Percentiles rank a stretch among this genome's conserved stretches.
These are phyloP conservation scores for Scylla paramamosain DNA, from an alignment of 1,140 invertebrate species.

Conservation along the genomic window DNA sequence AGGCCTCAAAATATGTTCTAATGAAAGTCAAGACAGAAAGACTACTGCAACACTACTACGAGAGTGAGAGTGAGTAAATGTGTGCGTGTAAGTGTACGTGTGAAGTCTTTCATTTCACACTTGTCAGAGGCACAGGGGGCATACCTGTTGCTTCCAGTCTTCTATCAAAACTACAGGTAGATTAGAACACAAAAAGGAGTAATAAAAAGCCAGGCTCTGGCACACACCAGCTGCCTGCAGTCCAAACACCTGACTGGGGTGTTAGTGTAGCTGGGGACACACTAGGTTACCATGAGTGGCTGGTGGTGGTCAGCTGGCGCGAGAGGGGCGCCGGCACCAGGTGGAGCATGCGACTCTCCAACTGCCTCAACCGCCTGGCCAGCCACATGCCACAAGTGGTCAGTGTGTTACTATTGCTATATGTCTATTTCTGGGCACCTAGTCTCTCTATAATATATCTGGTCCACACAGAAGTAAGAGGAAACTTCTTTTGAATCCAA, in stretches of 20 bases:
- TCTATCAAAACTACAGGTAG: slow-evolving; percentile 53
- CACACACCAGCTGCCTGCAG: slow-evolving; percentile 63
- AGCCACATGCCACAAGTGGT: slow-evolving; percentile 68
- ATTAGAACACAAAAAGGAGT: slow-evolving; percentile 51
- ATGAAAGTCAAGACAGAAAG: neutral
- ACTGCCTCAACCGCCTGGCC: slow-evolving; percentile 74
- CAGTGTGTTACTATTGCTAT: slow-evolving; percentile 58
- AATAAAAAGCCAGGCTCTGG: slow-evolving; percentile 45
- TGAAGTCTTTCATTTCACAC: slow-evolving; percentile 5
- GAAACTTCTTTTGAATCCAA: slow-evolving; percentile 18
- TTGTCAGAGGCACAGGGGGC: neutral
- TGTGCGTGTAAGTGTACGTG: no score
- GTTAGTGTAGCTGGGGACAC: slow-evolving; percentile 62
- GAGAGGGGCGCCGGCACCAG: slow-evolving; percentile 72
- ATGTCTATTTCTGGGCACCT: slow-evolving; percentile 14
- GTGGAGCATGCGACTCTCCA: slow-evolving; percentile 76
- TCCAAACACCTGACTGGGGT: slow-evolving; percentile 47
- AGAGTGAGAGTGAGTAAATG: neutral
- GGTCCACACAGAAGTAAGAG: slow-evolving; percentile 38
- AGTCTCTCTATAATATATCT: slow-evolving; percentile 34
- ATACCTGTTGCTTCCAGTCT: neutral
- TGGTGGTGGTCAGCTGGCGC: slow-evolving; percentile 69
- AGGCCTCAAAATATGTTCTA: neutral
- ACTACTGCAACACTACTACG: neutral
- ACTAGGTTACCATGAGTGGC: slow-evolving; percentile 70